Evolutionary conservation across 2,888 invertebrate species (phyloP), one percentile per base, ranked within the genome.

Genomic region (Abscondita cerata): DNA sequence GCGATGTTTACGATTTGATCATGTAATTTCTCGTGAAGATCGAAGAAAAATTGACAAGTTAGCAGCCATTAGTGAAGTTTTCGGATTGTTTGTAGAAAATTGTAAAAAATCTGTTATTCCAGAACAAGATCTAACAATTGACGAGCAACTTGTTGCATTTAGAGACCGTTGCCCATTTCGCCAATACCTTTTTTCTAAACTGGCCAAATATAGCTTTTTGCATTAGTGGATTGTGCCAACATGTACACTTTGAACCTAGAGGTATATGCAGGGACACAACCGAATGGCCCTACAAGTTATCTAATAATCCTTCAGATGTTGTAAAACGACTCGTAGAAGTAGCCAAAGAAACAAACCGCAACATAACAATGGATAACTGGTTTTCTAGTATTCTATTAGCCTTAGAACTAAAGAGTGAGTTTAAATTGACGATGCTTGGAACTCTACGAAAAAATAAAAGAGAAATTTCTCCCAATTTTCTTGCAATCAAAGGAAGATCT

Each of bases 281-380:
- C 65, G 59, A 61, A 51, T 64, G 65, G 11, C 60, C 60, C 16
- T 64, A 56, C 47, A 8, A 9, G 5, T n/a, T 53, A 2, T 47
- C 44, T 15, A 59, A 57, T 36, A 38, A n/a, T 36, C 1, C 58
- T 3, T 3, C 6, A 48, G 65, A 59, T 46, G 59, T 66, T 15
- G 59, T 63, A 36, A 52, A 12, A 50, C 33, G 61, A 58, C 52
- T 61, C 25, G 15, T 55, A 31, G 15, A 34, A 34, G 55, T 40
- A 5, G 33, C 63, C 36, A 38, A 59, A 46, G 48, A 52, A 15
- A 54, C 66, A 19, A 66, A 64, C 2, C 56, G 67, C 11, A 71
- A 70, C 41, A 57, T 72, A 25, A 69, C 67, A 3, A 54, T 60
- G 34, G 68, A 71, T 52, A 69, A 70, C 55, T 70, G 65, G 64